Conservation (phyloP, 2,113 vertebrate species). For the Macrotis lagotis region DNA sequence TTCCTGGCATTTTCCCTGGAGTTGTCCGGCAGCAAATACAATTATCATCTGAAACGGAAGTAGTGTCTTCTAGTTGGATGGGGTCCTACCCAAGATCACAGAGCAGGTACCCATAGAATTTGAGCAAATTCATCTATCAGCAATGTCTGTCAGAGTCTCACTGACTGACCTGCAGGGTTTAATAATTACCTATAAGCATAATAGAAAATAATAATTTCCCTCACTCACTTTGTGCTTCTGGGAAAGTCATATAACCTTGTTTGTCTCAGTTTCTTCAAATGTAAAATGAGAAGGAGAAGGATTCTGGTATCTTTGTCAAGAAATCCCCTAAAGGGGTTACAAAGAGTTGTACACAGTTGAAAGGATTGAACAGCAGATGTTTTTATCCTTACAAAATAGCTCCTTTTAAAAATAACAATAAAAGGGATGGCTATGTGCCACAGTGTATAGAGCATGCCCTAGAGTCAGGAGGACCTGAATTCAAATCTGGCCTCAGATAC, state of each 20-base stretch:
- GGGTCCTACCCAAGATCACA: not conserved
- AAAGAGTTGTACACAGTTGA: not conserved
- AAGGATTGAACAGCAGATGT: not conserved
- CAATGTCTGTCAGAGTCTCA: not conserved
- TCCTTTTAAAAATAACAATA: too few species aligned
- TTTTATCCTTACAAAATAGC: too few species aligned
- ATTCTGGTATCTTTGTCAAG: not conserved
- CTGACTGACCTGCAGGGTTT: not conserved
- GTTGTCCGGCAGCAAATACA: too few species aligned
- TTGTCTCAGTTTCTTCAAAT: not conserved
- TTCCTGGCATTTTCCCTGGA: too few species aligned
- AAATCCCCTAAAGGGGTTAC: not conserved
- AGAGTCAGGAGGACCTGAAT: too few species aligned
- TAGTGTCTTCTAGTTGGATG: not conserved
- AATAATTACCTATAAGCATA: not conserved
- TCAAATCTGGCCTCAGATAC: too few species aligned
- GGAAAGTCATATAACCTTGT: not conserved
- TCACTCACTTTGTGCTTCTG: not conserved
- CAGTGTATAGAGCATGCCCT: too few species aligned
- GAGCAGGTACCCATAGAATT: not conserved
- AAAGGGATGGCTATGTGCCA: too few species aligned
- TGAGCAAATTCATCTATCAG: not conserved
- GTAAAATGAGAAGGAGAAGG: not conserved
- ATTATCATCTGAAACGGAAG: too few species aligned
- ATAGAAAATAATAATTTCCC: not conserved